A percentile compares a stretch with the other conserved stretches of the same genome.
Conservation (phyloP, 2,888 invertebrate genomes). For the Eupithecia abbreviata region DNA sequence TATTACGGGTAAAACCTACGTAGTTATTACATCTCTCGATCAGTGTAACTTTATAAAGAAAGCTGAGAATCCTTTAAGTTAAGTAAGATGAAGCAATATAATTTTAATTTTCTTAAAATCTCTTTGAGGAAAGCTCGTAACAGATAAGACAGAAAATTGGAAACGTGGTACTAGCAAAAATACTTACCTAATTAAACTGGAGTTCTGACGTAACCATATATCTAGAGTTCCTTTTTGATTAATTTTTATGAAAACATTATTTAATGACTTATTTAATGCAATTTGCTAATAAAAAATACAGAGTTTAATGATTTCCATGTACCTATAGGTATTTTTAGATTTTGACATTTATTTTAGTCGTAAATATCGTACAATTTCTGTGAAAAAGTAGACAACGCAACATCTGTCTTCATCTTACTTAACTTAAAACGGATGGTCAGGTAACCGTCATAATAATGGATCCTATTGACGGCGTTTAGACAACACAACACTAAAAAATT, state of each 20-base stretch:
- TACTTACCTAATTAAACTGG: not conserved
- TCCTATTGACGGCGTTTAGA: not conserved
- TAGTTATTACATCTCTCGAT: not conserved
- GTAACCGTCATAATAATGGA: not conserved
- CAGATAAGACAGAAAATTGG: not conserved
- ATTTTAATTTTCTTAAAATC: slow-evolving; percentile 12
- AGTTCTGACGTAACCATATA: not conserved
- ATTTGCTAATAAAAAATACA: too few species aligned
- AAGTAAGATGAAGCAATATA: not conserved
- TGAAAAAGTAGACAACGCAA: too few species aligned
- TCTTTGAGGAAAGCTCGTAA: not conserved
- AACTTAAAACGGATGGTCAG: too few species aligned
- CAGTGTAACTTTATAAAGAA: not conserved
- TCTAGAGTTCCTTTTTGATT: not conserved
- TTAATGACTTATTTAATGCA: too few species aligned
- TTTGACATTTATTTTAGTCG: not conserved
- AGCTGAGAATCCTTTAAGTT: slow-evolving; percentile 1
- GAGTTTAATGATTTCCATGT: too few species aligned
- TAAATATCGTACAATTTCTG: not conserved
- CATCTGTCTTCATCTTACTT: too few species aligned
- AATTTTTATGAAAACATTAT: not conserved
- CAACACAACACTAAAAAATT: not conserved
- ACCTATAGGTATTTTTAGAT: not conserved
- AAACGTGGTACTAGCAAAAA: not conserved
- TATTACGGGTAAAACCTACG: not conserved